Base-by-base conservation (phyloP, 2,888 invertebrate genomes). In the Pteria penguin region DNA sequence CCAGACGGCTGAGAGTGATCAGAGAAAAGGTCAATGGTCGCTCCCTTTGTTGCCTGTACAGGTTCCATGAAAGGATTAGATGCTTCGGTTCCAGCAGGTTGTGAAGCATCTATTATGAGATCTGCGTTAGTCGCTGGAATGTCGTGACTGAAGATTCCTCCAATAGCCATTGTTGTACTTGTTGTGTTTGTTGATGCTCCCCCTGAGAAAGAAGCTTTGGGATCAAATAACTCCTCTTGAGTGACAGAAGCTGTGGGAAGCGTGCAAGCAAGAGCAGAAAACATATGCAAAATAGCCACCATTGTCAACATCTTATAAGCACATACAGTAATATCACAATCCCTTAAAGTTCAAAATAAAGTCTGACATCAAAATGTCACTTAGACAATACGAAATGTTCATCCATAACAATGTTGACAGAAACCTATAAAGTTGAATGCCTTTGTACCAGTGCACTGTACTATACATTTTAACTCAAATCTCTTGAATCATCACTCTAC, bases 141-240 rank as follows among this genome's bases (percentile, higher is more conserved):
- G 45, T 68, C 58, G 31, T 57, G 58, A 62, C 71, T 71, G 11
- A 71, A 71, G 24, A 72, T 65, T 36, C 72, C 70, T 31, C 71
- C 74, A 36, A 72, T 58, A n/a, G 78, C 63, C 55, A 72, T 33
- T 5, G 60, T 65, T 32, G 63, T 66, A 65, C 62, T 52, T 32
- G 75, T 68, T 61, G 75, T 57, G 8, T 33, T 18, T 3, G 68
- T 68, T 22, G 55, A 32, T 45, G 24, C 66, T 33, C 58, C 52
- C 22, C 54, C 55, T n/a, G 58, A 31, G 52, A 67, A 57, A 11
- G 81, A 75, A 63, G 77, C 79, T 73, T 79, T 69, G 24, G 80
- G 80, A 75, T 82, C 82, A 18, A 82, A 78, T 36, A 79, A 80
- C 36, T 72, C 76, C n/a, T 63, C 68, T 57, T 66, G 24, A 8